Base-by-base conservation (phyloP, 2,888 invertebrate genomes). In the Trissolcus japonicus region DNA sequence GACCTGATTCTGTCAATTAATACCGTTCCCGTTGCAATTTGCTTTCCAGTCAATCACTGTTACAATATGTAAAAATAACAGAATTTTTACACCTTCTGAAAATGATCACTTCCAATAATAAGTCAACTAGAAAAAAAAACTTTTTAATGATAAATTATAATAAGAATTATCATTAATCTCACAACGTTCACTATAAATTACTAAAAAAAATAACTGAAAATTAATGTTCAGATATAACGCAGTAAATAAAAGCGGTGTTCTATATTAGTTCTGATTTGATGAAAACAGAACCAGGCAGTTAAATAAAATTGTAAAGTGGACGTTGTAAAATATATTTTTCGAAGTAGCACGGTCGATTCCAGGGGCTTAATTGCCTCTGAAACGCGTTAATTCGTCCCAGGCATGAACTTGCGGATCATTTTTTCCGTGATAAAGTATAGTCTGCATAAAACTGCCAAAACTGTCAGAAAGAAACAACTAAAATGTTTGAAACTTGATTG, bases 401-500 rank as follows among this genome's bases (percentile, higher is more conserved):
- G 35, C 54, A 25, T 54, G 17, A 9, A 59, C 29, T 25, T 35
- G 35, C 9, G 25, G 13, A 50, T 66, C 46, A 35, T n/a, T 56
- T 66, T 54, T 66, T 65, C 14, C 29, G 55, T 40, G 54, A 29
- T 43, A 54, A 65, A 54, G n/a, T 35, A 19, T 48, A 65, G 35
- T 19, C 48, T 16, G 50, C 35, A 35, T 17, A 13, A 50, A 53
- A 43, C 16, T 62, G 17, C 65, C 55, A 50, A n/a, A n/a, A n/a
- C n/a, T n/a, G n/a, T 50, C 51, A 55, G 35, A 35, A 56, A 21
- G 46, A 65, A 65, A 55, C 56, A 50, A 50, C 35, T 40, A 11
- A 40, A 66, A 35, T 50, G 25, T 40, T 67, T 50, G 48, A 67
- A 57, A 67, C 51, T 59, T 51, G 57, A 67, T 67, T 67, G 51